A percentile compares a stretch with the other conserved stretches of the same genome.
These are phyloP conservation scores for Nomada ferruginata DNA, from an alignment of 2,888 invertebrate species.

Conservation along the genomic window DNA sequence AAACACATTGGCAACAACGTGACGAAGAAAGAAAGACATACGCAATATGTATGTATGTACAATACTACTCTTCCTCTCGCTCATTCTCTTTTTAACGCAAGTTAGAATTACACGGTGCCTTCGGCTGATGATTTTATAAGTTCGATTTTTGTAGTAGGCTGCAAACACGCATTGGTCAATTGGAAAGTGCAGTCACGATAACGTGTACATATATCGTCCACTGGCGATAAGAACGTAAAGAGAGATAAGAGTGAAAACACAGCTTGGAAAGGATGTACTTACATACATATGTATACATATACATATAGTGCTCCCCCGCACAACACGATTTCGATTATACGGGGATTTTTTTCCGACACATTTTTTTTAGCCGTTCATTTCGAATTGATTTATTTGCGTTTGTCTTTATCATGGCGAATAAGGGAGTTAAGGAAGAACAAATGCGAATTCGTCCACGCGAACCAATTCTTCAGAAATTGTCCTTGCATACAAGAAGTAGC, in stretches of 20 bases:
- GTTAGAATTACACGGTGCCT: conserved; percentile 1
- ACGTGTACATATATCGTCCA: background rate
- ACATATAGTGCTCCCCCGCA: too few species aligned
- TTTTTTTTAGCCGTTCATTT: too few species aligned
- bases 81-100: background rate
- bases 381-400: too few species aligned
- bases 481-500: too few species aligned
- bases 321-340: too few species aligned
- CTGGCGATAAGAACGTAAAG: background rate
- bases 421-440: too few species aligned
- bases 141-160: background rate
- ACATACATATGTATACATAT: too few species aligned
- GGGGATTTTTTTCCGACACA: too few species aligned
- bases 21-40: background rate
- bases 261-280: background rate
- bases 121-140: background rate
- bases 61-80: too few species aligned
- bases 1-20: conserved; percentile 6
- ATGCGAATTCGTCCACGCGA: too few species aligned
- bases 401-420: too few species aligned
- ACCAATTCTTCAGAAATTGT: too few species aligned
- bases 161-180: background rate
- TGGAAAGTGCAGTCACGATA: conserved; percentile 7
- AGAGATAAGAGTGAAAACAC: conserved; percentile 19
- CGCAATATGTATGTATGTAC: background rate